Percentiles rank a stretch among this genome's conserved stretches.
Conservation (phyloP, 2,113 vertebrate species). For the Heterochromis multidens region DNA sequence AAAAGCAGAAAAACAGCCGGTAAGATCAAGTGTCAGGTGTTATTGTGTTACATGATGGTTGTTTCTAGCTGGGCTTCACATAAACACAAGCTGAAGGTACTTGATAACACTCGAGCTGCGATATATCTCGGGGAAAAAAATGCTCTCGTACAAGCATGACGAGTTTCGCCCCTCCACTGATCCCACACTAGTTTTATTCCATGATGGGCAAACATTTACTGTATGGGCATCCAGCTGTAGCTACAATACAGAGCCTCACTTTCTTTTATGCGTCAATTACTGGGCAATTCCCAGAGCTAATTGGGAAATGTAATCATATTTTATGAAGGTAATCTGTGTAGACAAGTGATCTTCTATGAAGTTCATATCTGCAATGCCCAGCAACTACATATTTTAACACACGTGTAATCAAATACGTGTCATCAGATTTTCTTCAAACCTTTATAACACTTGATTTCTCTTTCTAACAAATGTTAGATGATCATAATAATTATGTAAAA, state of each 20-base stretch:
- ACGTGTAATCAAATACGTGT: background rate
- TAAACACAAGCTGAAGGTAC: background rate
- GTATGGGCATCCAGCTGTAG: background rate
- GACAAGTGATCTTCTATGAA: background rate
- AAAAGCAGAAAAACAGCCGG: background rate
- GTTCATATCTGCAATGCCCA: background rate
- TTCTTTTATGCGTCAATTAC: background rate
- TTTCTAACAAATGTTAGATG: background rate
- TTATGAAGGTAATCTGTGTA: background rate
- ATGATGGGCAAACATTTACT: background rate
- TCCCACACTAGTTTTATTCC: background rate
- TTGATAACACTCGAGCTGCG: background rate
- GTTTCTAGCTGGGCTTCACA: background rate
- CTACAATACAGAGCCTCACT: background rate
- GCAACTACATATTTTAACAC: background rate
- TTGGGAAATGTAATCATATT: background rate
- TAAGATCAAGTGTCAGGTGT: background rate
- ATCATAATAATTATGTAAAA: background rate
- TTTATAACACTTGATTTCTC: background rate
- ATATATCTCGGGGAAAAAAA: background rate
- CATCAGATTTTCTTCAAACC: background rate
- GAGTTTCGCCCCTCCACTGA: background rate
- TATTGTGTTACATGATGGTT: background rate
- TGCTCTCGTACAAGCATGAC: background rate
- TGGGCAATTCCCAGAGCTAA: background rate